Evolutionary conservation across 2,113 vertebrate species (phyloP).

Genomic region (Hippotragus niger): DNA sequence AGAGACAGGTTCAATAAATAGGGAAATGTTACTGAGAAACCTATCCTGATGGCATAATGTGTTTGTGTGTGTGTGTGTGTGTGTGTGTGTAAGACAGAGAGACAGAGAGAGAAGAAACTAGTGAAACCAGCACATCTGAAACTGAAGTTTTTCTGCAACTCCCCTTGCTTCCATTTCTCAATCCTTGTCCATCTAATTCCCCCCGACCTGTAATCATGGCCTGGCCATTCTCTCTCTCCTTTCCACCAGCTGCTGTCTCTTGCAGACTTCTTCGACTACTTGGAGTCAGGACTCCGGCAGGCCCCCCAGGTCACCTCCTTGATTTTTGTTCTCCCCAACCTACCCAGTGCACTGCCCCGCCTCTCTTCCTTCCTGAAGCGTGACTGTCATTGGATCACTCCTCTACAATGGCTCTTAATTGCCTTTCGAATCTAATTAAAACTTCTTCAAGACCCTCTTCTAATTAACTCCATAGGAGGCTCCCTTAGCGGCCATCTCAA

Average conservation of each 20-base stretch:
- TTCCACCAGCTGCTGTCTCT: not conserved
- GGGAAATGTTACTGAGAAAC: not conserved
- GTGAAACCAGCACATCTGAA: not conserved
- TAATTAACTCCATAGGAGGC: conserved; percentile 8
- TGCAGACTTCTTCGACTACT: not conserved
- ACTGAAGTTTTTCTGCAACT: not conserved
- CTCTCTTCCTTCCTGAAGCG: not conserved
- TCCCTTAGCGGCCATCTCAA: not conserved
- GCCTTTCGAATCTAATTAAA: conserved; percentile 59
- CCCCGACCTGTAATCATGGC: not conserved
- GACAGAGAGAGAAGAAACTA: not conserved
- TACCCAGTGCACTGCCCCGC: no score
- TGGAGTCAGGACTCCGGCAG: not conserved
- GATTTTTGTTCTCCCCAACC: not conserved
- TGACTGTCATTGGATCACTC: not conserved
- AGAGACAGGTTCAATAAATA: not conserved
- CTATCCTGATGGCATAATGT: not conserved
- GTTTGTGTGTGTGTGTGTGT: not conserved
- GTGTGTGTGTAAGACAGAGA: no score
- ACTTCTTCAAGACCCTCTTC: conserved; percentile 50
- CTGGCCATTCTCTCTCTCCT: not conserved
- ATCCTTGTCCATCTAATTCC: not conserved
- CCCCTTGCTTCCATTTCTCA: not conserved
- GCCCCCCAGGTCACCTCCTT: no score
- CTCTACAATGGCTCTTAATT: conserved; percentile 36